Evolutionary conservation across 1,140 invertebrate genomes (phyloP).

Genomic region (Vollenhovia emeryi): DNA sequence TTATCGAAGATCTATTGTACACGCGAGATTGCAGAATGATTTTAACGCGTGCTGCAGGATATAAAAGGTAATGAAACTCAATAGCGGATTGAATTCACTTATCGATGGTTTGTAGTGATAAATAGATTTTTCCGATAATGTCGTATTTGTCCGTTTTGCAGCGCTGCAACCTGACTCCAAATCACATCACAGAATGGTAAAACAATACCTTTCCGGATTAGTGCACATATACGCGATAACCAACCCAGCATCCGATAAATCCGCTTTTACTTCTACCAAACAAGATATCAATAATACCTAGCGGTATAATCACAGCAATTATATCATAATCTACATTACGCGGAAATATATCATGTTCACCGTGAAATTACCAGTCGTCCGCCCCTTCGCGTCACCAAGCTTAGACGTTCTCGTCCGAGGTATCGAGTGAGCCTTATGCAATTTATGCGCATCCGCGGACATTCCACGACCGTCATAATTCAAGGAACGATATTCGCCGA

Average conservation of each 20-base stretch:
- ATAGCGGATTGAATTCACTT: slow-evolving; percentile 23
- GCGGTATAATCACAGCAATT: background rate
- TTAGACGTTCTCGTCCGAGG: background rate
- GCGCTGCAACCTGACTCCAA: background rate
- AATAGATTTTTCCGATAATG: slow-evolving; percentile 17
- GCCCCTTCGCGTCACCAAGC: background rate
- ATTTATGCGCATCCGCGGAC: slow-evolving; percentile 8
- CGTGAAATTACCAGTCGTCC: background rate
- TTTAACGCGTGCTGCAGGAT: background rate
- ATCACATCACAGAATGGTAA: background rate
- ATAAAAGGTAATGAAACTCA: slow-evolving; percentile 18
- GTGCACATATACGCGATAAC: background rate
- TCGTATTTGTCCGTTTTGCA: background rate
- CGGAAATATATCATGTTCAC: background rate
- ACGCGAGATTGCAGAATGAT: background rate
- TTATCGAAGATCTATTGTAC: background rate
- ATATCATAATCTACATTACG: background rate
- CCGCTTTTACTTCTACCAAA: slow-evolving; percentile 4
- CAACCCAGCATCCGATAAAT: background rate
- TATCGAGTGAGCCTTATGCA: background rate
- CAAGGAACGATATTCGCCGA: slow-evolving; percentile 10
- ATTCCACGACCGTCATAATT: slow-evolving; percentile 20
- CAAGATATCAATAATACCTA: background rate
- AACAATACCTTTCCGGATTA: slow-evolving; percentile 7
- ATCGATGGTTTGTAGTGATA: background rate